Evolutionary conservation across 2,797 vertebrate species (phyloP).

Genomic region (Anguilla anguilla): DNA sequence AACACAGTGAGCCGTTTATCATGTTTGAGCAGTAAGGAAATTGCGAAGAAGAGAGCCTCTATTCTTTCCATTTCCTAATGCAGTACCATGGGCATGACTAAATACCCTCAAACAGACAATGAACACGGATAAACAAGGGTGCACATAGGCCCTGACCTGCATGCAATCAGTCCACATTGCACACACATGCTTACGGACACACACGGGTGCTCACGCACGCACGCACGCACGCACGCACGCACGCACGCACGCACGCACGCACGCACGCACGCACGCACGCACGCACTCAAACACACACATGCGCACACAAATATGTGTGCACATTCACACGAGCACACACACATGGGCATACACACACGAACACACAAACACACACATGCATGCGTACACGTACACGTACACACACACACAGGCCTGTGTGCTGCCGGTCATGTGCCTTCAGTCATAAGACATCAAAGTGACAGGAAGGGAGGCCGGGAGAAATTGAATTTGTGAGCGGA

Average conservation of each 20-base stretch:
- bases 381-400: constrained; percentile 34
- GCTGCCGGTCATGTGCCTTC: constrained; percentile 70
- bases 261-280: too few relatives aligned
- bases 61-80: neutral
- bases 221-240: neutral
- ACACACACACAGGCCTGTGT: neutral
- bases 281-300: too few relatives aligned
- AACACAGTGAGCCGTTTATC: neutral
- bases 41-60: neutral
- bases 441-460: constrained; percentile 74
- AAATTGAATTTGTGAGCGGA: constrained; percentile 13
- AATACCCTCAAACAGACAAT: neutral
- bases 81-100: neutral
- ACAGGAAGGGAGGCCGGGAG: constrained; percentile 40
- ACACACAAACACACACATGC: too few relatives aligned
- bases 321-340: neutral
- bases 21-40: neutral
- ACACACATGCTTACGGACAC: constrained; percentile 36
- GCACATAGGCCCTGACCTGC: constrained; percentile 34
- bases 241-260: too few relatives aligned
- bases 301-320: constrained; percentile 29
- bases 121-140: neutral
- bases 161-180: neutral
- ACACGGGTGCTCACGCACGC: neutral
- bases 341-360: neutral